A percentile compares a stretch with the other conserved stretches of the same genome.
Conservation (phyloP, 2,888 invertebrate species). For the Meandrusa payeni region DNA sequence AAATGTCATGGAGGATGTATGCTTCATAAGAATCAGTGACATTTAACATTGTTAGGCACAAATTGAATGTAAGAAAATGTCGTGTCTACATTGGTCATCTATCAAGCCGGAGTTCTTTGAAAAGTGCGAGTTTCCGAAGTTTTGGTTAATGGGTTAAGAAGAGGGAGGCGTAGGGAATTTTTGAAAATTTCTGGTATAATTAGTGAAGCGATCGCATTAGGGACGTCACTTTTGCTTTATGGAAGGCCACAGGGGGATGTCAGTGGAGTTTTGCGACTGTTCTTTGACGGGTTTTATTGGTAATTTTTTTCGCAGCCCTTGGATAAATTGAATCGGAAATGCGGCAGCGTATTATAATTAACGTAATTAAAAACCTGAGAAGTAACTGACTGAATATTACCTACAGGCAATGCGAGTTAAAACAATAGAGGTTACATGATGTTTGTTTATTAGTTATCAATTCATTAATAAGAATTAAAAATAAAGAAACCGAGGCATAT, state of each 20-base stretch:
- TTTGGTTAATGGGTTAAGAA: constrained; percentile 70
- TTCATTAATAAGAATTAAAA: no score
- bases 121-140: constrained; percentile 63
- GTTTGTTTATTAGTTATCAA: no score
- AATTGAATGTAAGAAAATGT: background rate
- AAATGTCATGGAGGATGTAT: no score
- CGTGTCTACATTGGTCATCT: constrained; percentile 7
- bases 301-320: constrained; percentile 20
- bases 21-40: no score
- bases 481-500: no score
- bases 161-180: constrained; percentile 54
- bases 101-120: constrained; percentile 40
- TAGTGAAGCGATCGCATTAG: constrained; percentile 71
- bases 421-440: no score
- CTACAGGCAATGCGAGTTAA: no score
- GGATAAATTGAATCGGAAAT: constrained; percentile 18
- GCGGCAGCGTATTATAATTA: background rate
- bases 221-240: constrained; percentile 73
- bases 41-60: constrained; percentile 8
- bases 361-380: constrained; percentile 6
- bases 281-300: constrained; percentile 46
- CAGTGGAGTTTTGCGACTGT: constrained; percentile 37
- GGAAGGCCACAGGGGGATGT: constrained; percentile 48
- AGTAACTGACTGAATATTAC: no score
- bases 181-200: constrained; percentile 72